phyloP scores from a whole-genome alignment of 2,888 invertebrate species.

The Caenorhabditis sulstoni region DNA sequence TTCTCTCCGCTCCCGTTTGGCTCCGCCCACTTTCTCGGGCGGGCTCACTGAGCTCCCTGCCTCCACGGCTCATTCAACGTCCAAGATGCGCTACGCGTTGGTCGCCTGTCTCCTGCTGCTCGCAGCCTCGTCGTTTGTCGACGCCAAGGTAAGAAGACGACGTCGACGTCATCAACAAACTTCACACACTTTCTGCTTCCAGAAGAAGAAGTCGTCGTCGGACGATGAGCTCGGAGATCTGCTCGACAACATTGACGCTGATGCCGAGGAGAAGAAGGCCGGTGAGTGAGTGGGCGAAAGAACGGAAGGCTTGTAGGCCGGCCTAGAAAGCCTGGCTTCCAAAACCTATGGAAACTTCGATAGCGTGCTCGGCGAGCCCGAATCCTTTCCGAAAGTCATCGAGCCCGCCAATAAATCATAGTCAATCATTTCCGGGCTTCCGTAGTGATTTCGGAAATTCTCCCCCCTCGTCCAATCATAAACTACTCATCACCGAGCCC shows the following conservation, averaged over 20 bases:
- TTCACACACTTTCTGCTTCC: background rate
- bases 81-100: conserved; percentile 58
- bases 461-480: background rate
- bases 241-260: conserved; percentile 79
- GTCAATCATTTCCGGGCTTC: conserved; percentile 21
- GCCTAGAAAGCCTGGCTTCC: too few relatives aligned
- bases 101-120: conserved; percentile 51
- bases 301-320: too few relatives aligned
- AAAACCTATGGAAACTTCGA: too few relatives aligned
- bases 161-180: too few relatives aligned
- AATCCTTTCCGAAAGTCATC: background rate
- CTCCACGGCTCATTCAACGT: conserved; percentile 25
- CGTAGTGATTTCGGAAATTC: conserved; percentile 21
- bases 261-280: conserved; percentile 71
- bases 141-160: conserved; percentile 44
- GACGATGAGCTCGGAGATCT: conserved; percentile 75
- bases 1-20: background rate
- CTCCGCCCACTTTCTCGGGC: conserved; percentile 14
- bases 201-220: background rate
- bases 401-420: conserved; percentile 3
- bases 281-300: conserved; percentile 52
- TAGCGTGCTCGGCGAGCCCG: too few relatives aligned
- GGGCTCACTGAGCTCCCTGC: background rate
- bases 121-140: conserved; percentile 49
- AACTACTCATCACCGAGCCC: background rate